These are phyloP conservation scores for Heliocidaris tuberculata DNA, from an alignment of 35 echinoderm and acorn worm species.

Conservation along the genomic window DNA sequence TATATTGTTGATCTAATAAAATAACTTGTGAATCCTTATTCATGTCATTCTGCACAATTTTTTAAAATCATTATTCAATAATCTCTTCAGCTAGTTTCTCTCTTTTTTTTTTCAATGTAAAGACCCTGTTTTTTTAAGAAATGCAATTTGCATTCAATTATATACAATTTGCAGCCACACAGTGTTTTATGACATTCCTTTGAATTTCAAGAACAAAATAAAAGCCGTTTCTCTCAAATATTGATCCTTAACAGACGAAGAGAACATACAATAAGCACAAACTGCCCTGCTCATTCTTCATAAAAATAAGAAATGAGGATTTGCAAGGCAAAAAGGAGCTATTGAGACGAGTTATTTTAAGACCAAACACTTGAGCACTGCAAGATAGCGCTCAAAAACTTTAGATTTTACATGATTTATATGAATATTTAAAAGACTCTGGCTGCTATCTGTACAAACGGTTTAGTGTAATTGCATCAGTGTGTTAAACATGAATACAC, in stretches of 20 bases:
- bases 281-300: neutral
- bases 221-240: neutral
- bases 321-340: neutral
- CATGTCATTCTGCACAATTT: slow-evolving; percentile 3
- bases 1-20: slow-evolving; percentile 7
- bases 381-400: neutral
- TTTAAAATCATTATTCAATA: neutral
- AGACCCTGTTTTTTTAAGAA: slow-evolving; percentile 9
- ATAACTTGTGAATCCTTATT: neutral
- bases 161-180: slow-evolving; percentile 16
- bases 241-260: neutral
- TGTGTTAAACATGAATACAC: slow-evolving; percentile 6
- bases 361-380: neutral
- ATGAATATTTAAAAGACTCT: neutral
- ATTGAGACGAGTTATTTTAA: neutral
- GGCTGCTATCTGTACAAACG: neutral
- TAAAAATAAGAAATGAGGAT: neutral
- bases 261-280: neutral
- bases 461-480: slow-evolving; percentile 17
- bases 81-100: neutral
- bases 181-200: slow-evolving; percentile 2
- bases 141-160: slow-evolving; percentile 12
- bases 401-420: neutral
- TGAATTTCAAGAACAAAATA: slow-evolving; percentile 19
- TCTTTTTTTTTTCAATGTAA: slow-evolving; percentile 9